These are phyloP conservation scores for Actenoides hombroni DNA, from an alignment of 2,113 vertebrate species.

Conservation along the genomic window DNA sequence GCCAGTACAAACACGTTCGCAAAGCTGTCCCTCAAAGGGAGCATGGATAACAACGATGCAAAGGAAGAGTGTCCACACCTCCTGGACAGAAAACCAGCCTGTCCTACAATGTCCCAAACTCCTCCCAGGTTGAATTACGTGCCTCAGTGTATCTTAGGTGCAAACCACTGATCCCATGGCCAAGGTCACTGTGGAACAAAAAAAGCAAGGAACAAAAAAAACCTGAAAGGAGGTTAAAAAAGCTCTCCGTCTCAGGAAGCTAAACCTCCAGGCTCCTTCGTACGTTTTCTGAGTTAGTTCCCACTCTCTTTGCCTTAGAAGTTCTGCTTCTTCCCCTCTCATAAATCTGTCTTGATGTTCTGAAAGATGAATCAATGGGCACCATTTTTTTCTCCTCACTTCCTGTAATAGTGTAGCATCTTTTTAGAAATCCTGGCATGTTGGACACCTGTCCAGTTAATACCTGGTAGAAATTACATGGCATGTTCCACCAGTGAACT, in stretches of 20 bases:
- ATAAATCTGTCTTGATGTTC: not conserved
- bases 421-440: not conserved
- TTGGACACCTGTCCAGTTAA: not conserved
- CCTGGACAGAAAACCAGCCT: not conserved
- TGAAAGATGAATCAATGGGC: not conserved
- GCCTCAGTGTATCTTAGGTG: not conserved
- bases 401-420: not conserved
- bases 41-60: not conserved
- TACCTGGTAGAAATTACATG: accelerated
- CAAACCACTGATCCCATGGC: not conserved
- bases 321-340: not conserved
- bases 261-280: not conserved
- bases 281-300: not conserved
- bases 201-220: not conserved
- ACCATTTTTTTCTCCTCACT: not conserved
- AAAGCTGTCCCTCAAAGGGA: not conserved
- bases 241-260: not conserved
- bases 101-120: not conserved
- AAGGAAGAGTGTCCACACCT: not conserved
- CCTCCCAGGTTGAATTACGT: not conserved
- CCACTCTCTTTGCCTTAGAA: not conserved
- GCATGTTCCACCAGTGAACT: not conserved
- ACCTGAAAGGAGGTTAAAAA: not conserved
- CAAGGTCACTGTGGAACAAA: not conserved
- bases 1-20: not conserved